phyloP scores from a whole-genome alignment of 2,888 invertebrate genomes.

The Leuctra nigra region DNA sequence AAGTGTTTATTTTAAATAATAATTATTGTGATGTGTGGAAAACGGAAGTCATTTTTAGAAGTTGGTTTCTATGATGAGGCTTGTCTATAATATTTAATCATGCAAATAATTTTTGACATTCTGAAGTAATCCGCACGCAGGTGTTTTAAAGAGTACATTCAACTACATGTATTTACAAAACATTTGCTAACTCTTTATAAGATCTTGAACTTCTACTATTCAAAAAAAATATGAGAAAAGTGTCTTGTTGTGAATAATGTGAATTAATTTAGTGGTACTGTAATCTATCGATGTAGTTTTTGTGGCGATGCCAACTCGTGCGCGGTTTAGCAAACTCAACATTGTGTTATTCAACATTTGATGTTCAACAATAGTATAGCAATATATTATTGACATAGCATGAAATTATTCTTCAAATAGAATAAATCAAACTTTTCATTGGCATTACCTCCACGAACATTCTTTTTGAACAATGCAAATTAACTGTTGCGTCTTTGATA shows the following conservation, averaged over 20 bases:
- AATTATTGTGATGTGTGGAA: constrained; percentile 1
- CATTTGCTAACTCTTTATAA: constrained; percentile 6
- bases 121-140: too few species aligned
- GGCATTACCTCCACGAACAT: neutral
- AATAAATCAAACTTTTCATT: neutral
- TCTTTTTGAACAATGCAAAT: too few species aligned
- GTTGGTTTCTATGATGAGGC: constrained; percentile 3
- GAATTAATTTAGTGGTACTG: constrained; percentile 1
- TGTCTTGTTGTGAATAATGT: constrained; percentile 1
- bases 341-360: constrained; percentile 1
- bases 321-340: neutral
- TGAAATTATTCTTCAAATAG: neutral
- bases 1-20: constrained; percentile 5
- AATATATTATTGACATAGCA: neutral
- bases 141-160: neutral
- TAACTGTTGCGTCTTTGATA: too few species aligned
- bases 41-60: constrained; percentile 11
- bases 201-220: neutral
- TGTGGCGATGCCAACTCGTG: neutral
- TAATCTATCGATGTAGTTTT: too few species aligned
- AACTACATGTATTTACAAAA: neutral
- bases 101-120: too few species aligned
- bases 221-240: neutral
- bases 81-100: neutral
- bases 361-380: neutral